phyloP scores from a whole-genome alignment of 2,888 invertebrate genomes.

The Troides helena region DNA sequence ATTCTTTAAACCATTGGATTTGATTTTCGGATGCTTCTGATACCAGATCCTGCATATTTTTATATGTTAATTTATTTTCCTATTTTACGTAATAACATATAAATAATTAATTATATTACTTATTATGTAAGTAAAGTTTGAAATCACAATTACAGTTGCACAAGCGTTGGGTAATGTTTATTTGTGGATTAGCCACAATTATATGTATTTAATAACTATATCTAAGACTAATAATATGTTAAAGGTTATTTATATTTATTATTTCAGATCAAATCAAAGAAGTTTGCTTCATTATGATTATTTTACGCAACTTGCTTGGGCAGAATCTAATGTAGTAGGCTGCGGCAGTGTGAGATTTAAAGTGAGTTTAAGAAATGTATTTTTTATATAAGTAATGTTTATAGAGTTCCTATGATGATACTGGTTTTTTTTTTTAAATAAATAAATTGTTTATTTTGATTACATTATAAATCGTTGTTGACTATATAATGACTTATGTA shows the following conservation, averaged over 20 bases:
- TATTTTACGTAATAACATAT: too few species aligned
- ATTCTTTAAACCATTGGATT: too few species aligned
- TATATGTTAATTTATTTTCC: too few species aligned
- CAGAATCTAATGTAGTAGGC: constrained; percentile 57
- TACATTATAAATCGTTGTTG: too few species aligned
- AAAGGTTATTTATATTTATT: not conserved
- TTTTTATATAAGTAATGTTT: not conserved
- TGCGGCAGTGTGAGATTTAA: constrained; percentile 67
- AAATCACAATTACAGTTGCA: not conserved
- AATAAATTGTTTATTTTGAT: too few species aligned
- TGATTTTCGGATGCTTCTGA: too few species aligned
- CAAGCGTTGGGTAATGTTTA: too few species aligned
- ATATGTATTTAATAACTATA: not conserved
- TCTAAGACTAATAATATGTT: not conserved
- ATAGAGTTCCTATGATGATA: not conserved
- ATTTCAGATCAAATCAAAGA: constrained; percentile 48
- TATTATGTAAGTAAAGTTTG: not conserved
- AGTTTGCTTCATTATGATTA: constrained; percentile 58
- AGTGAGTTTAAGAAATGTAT: constrained; percentile 38
- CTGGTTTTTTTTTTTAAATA: too few species aligned
- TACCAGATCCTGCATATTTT: too few species aligned
- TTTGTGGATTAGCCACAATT: not conserved
- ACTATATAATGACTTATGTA: too few species aligned
- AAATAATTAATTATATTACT: too few species aligned
- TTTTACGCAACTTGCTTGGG: constrained; percentile 71